Evolutionary conservation across 2,888 invertebrate genomes (phyloP).

Genomic region (Strigamia transsilvanica): DNA sequence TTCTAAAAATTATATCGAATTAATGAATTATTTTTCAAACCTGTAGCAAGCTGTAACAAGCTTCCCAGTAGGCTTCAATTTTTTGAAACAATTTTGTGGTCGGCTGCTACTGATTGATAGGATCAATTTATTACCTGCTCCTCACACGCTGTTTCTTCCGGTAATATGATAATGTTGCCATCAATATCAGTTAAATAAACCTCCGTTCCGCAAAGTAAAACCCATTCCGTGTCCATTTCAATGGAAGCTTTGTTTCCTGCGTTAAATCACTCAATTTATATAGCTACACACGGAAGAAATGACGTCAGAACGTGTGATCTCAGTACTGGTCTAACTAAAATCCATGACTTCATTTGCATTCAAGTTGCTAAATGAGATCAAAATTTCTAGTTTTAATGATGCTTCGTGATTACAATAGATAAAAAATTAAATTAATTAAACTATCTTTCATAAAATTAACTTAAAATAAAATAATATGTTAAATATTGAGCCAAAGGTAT

Average conservation of each 20-base stretch:
- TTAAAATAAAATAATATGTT: no score
- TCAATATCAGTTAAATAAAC: neutral
- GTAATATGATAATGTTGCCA: neutral
- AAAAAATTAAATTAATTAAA: no score
- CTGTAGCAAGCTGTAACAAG: neutral
- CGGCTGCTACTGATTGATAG: neutral
- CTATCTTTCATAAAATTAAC: no score
- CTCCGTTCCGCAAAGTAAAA: neutral
- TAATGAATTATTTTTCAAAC: neutral
- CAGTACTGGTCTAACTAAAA: no score
- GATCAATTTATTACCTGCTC: neutral
- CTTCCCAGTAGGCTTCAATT: neutral
- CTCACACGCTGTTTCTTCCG: neutral
- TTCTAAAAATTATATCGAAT: neutral
- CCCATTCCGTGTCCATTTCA: neutral
- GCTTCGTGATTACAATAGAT: no score
- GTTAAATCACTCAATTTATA: neutral
- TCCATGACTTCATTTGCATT: no score
- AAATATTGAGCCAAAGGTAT: no score
- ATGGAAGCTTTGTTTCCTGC: neutral
- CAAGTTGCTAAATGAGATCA: no score
- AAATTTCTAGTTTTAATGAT: no score
- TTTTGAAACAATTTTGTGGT: neutral
- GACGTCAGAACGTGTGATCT: no score
- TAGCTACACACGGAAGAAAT: no score